These are phyloP conservation scores for Phoxinus dragarum DNA, from an alignment of 2,797 vertebrate species.

Conservation along the genomic window DNA sequence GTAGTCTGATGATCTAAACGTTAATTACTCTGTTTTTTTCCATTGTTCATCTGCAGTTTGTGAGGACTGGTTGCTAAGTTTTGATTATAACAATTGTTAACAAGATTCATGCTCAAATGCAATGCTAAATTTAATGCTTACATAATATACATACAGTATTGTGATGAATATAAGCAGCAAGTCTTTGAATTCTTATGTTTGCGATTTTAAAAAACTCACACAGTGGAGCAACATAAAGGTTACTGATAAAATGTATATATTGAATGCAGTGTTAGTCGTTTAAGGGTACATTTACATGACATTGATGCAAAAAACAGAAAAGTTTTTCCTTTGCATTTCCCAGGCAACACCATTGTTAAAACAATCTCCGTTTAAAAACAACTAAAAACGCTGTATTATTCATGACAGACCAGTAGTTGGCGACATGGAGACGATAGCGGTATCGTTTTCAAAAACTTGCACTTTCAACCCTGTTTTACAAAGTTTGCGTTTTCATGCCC, in stretches of 20 bases:
- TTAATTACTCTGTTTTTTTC: not conserved
- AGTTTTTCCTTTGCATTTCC: not conserved
- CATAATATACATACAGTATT: not conserved
- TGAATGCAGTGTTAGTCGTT: not conserved
- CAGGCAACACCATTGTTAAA: not conserved
- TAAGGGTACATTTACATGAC: not conserved
- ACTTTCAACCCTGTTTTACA: not conserved
- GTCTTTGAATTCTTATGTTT: not conserved
- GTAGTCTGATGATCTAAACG: not conserved
- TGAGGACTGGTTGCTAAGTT: not conserved
- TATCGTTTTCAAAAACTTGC: not conserved
- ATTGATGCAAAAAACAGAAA: not conserved
- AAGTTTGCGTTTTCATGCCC: no score
- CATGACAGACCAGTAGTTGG: not conserved
- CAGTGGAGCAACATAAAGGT: not conserved
- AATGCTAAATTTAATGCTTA: not conserved
- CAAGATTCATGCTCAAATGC: not conserved
- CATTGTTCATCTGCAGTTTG: not conserved
- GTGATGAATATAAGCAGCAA: not conserved
- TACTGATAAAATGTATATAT: not conserved
- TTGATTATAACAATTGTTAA: conserved; percentile 4
- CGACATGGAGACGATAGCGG: not conserved
- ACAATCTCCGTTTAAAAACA: not conserved
- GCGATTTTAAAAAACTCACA: not conserved
- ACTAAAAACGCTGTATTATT: not conserved